Evolutionary conservation across 2,888 invertebrate genomes (phyloP).

Genomic region (Philopedon plagiatum): DNA sequence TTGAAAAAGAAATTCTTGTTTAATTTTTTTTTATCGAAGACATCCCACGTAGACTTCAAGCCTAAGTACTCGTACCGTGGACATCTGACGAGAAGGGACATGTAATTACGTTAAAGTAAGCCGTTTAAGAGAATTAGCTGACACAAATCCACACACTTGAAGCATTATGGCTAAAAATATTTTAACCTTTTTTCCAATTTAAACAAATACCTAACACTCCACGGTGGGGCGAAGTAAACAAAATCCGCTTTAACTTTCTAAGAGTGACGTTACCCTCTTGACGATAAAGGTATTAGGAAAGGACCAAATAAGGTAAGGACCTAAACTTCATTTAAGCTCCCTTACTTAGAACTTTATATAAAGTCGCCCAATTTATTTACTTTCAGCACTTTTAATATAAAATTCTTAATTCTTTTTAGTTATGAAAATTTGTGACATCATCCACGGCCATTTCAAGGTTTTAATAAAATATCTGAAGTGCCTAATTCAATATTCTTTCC

Average conservation of each 20-base stretch:
- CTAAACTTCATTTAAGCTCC: slow-evolving; percentile 8
- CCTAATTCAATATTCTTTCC: slow-evolving; percentile 40
- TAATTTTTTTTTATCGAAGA: no score
- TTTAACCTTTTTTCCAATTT: background rate
- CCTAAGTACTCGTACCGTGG: no score
- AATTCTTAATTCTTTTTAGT: slow-evolving; percentile 32
- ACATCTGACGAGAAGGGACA: no score
- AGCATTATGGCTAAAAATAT: background rate
- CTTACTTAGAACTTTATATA: background rate
- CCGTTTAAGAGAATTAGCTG: no score
- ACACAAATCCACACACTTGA: background rate
- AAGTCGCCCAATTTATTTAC: slow-evolving; percentile 11
- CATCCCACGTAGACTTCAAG: no score
- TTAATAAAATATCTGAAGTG: slow-evolving; percentile 44
- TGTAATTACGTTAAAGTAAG: no score
- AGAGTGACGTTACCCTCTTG: slow-evolving; percentile 6
- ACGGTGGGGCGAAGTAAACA: background rate
- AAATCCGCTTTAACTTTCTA: slow-evolving; percentile 9
- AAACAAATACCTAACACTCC: background rate
- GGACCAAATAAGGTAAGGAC: background rate
- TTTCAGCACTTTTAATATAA: slow-evolving; percentile 21
- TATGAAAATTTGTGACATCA: slow-evolving; percentile 42
- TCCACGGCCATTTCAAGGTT: slow-evolving; percentile 32
- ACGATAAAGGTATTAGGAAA: slow-evolving; percentile 5
- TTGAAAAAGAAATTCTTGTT: no score